Conservation (phyloP, 1,140 invertebrate genomes). For the Drosophila sechellia region DNA sequence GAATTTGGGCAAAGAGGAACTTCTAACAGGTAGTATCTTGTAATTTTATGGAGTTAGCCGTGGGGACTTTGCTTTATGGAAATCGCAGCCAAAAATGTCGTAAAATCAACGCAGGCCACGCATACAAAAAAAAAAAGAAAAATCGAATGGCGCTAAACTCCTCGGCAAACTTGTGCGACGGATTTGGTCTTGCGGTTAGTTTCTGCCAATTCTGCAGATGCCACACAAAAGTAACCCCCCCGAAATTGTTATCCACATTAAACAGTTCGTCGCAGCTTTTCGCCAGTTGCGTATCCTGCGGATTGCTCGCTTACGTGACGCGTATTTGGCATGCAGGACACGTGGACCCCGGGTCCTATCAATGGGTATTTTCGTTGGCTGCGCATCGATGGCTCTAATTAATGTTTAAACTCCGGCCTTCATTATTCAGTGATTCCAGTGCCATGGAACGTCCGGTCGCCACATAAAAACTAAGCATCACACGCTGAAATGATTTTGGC, state of each 20-base stretch:
- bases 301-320: conserved; percentile 56
- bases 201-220: conserved; percentile 42
- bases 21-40: conserved; percentile 71
- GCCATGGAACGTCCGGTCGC: conserved; percentile 12
- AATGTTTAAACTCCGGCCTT: conserved; percentile 75
- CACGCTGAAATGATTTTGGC: conserved; percentile 36
- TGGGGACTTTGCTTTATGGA: conserved; percentile 41
- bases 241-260: conserved; percentile 49
- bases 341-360: conserved; percentile 29
- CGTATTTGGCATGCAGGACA: conserved; percentile 62
- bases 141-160: conserved; percentile 61
- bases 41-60: conserved; percentile 72
- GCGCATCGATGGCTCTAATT: conserved; percentile 69
- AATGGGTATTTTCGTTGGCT: conserved; percentile 59
- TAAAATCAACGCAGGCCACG: conserved; percentile 68
- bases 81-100: conserved; percentile 65
- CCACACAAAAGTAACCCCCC: conserved; percentile 42
- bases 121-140: conserved; percentile 38
- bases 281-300: conserved; percentile 40
- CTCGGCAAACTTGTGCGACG: conserved; percentile 45
- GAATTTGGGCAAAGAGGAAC: conserved; percentile 58
- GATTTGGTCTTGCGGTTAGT: conserved; percentile 72
- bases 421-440: conserved; percentile 57
- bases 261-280: conserved; percentile 49
- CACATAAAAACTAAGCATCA: conserved; percentile 51